Evolutionary conservation across 2,113 vertebrate genomes (phyloP), one percentile per base, ranked within the genome.

Genomic region (Martes martes): DNA sequence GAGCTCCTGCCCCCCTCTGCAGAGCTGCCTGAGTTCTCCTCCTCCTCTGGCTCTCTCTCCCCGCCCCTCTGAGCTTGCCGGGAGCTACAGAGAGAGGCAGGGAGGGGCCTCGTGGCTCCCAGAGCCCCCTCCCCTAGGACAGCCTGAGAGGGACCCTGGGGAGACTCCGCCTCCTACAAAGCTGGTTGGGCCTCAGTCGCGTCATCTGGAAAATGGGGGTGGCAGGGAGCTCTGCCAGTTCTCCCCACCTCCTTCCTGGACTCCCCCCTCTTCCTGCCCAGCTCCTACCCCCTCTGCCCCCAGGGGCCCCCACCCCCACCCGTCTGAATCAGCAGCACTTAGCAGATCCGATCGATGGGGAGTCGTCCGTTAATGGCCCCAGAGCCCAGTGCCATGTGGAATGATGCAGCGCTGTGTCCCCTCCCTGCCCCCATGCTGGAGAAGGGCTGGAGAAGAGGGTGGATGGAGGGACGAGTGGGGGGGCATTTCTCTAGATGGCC

Each of bases 141-240:
- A 74, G 95, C 82, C 33, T 18, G 55, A 95, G 91, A 95, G 85
- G 82, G 98, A 97, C 95, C 95, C 95, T 96, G 96, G 97, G 97
- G 98, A 97, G 96, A 97, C 97, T 97, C 96, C 98, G 89, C 98
- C 98, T 97, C 97, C 96, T 98, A 92, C 90, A 88, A 96, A 96
- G 95, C 97, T 98, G 98, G 98, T 98, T 98, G 98, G 98, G 98
- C 95, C 98, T 98, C 98, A 98, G 97, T 98, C 94, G 96, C 97
- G 96, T 98, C 98, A 97, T 98, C 98, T 98, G 95, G 97, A 97
- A 97, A 98, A 98, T 97, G 97, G 98, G 98, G 98, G 98, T 97
- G 97, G 98, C 95, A 94, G 96, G 97, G 92, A 98, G 81, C 26
- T 80, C 95, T 96, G 97, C 97, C 97, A 97, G 63, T 90, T 97